Percentiles rank a stretch among this genome's conserved stretches.
Conservation (phyloP, 2,888 invertebrate species). For the Parnassius glacialis region DNA sequence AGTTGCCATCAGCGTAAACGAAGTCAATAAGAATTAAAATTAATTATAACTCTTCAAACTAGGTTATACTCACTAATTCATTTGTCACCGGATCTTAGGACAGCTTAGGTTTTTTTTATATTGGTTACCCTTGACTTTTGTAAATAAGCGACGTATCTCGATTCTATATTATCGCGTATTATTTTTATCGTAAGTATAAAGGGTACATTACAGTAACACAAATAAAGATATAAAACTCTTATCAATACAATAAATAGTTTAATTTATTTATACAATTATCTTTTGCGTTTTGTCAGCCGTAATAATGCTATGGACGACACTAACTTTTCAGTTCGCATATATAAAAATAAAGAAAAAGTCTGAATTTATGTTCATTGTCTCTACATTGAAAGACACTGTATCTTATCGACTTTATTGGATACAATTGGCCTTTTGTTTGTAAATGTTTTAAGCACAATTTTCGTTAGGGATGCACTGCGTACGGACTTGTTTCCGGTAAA, state of each 20-base stretch:
- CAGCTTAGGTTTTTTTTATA: too few relatives aligned
- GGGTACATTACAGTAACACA: background rate
- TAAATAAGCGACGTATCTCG: too few relatives aligned
- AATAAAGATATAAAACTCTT: constrained; percentile 12
- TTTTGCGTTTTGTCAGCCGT: constrained; percentile 29
- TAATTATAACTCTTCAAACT: too few relatives aligned
- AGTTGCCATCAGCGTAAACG: too few relatives aligned
- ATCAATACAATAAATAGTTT: background rate
- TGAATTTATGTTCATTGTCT: constrained; percentile 63
- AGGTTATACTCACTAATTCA: too few relatives aligned
- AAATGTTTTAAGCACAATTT: constrained; percentile 48
- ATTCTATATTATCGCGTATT: too few relatives aligned
- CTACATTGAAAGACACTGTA: constrained; percentile 50
- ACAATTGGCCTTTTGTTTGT: constrained; percentile 68
- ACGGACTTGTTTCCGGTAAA: constrained; percentile 11
- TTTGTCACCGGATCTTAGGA: too few relatives aligned
- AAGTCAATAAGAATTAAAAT: too few relatives aligned
- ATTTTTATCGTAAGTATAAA: too few relatives aligned
- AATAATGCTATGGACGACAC: constrained; percentile 33
- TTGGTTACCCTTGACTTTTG: too few relatives aligned
- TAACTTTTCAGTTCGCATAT: constrained; percentile 38
- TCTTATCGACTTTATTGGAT: constrained; percentile 65
- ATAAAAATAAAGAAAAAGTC: constrained; percentile 44
- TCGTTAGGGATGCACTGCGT: constrained; percentile 11
- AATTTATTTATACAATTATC: constrained; percentile 10